These are phyloP conservation scores for Malurus elegans DNA, from an alignment of 2,113 vertebrate species.

Conservation along the genomic window DNA sequence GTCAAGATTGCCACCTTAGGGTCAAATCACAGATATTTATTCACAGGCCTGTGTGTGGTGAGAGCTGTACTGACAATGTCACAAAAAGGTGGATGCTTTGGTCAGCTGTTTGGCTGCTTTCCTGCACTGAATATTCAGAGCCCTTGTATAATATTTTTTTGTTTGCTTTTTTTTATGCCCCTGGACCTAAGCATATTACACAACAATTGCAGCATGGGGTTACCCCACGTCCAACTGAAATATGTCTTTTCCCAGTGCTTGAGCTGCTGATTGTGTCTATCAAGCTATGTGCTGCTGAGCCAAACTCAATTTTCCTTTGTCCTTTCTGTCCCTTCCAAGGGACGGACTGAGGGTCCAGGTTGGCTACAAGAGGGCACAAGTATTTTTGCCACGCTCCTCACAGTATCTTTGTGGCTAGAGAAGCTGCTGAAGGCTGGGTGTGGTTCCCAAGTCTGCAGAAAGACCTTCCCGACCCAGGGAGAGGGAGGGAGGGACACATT, in stretches of 20 bases:
- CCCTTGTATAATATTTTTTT: neutral
- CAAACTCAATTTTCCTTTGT: neutral
- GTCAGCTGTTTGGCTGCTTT: neutral
- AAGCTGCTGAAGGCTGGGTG: neutral
- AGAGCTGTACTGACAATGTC: neutral
- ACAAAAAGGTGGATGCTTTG: neutral
- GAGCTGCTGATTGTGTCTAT: neutral
- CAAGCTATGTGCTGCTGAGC: neutral
- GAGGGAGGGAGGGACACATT: neutral
- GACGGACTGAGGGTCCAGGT: neutral
- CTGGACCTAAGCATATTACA: neutral
- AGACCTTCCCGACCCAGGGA: neutral
- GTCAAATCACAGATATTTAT: neutral
- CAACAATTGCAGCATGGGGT: neutral
- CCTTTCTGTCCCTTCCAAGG: neutral
- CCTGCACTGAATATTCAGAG: neutral
- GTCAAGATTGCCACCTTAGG: neutral
- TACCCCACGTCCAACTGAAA: neutral
- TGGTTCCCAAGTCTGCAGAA: neutral
- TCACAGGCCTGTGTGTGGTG: neutral
- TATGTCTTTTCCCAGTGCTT: neutral
- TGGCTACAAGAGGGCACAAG: neutral
- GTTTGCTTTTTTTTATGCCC: neutral
- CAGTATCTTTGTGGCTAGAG: neutral
- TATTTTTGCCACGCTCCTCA: neutral